Evolutionary conservation across 1,140 invertebrate genomes (phyloP), one percentile per base, ranked within the genome.

Genomic region (Ptiloglossa arizonensis): DNA sequence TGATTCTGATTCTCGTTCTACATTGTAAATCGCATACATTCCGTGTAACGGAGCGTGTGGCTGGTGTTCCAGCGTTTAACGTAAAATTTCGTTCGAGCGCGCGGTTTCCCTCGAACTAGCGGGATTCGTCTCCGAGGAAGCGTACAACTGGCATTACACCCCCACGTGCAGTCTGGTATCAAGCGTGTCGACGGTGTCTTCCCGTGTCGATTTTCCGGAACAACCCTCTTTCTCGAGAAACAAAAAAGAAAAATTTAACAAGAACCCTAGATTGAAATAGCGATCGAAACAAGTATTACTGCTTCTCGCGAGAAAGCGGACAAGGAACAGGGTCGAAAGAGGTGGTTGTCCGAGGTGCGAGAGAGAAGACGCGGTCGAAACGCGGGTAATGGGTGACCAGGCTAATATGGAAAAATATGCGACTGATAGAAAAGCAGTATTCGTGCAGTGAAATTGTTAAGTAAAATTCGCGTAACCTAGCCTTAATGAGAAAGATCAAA

Each of bases 71-170:
- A n/a, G n/a, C n/a, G n/a, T n/a, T n/a, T 6, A 46, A 24, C 41
- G 60, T 52, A 67, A 64, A 81, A 75, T 63, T 68, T 54, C 38
- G 59, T 56, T 41, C 54, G 50, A 76, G 54, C 41, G 35, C 72
- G 57, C 56, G 69, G 38, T 29, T 17, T 17, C 22, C 38, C 44
- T 11, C 35, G 48, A 54, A 60, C 8, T 46, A n/a, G 56, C 54
- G 19, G 29, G 66, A 74, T 50, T 75, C 81, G 79, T 80, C 78
- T 87, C 76, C 68, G 82, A 79, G 54, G 80, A 85, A 82, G 66
- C 78, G 87, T 92, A 92, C 91, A 92, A 92, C 92, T 93, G 92
- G 91, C 91, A 93, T 93, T 93, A 87, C 41, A 41, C 41, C 50
- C 86, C 82, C 76, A 60, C 56, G 72, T 59, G 46, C 64, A 57